Conservation (phyloP, 2,888 invertebrate species). For the Mythimna ferrago region DNA sequence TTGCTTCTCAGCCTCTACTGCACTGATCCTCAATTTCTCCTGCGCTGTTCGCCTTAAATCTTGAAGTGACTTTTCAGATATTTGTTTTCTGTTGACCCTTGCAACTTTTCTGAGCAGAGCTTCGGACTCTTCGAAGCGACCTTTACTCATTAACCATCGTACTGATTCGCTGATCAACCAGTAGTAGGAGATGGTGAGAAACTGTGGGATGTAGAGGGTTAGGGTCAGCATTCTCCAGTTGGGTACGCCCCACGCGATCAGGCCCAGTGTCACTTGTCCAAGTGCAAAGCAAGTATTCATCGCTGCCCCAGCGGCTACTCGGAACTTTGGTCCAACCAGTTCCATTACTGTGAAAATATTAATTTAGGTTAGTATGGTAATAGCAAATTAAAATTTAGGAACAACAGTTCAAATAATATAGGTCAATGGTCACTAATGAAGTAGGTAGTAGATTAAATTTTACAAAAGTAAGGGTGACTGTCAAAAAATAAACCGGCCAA, state of each 20-base stretch:
- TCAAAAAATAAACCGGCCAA: too few species aligned
- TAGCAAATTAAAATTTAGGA: background rate
- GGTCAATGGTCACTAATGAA: too few species aligned
- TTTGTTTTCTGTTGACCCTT: constrained; percentile 86
- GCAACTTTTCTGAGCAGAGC: constrained; percentile 91
- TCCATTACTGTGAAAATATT: constrained; percentile 91
- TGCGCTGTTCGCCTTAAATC: constrained; percentile 70
- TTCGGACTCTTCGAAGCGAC: constrained; percentile 92
- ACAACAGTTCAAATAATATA: too few species aligned
- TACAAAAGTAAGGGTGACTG: too few species aligned
- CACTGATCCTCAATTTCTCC: constrained; percentile 67
- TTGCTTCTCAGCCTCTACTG: constrained; percentile 16
- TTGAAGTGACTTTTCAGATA: constrained; percentile 77
- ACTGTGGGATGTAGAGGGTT: constrained; percentile 92
- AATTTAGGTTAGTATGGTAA: background rate
- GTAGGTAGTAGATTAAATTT: too few species aligned
- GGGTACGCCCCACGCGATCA: constrained; percentile 92
- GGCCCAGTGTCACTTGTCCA: constrained; percentile 92
- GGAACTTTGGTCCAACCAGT: constrained; percentile 92
- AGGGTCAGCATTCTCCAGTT: constrained; percentile 93
- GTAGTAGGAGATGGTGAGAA: constrained; percentile 92
- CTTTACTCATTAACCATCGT: constrained; percentile 94
- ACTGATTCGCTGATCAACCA: constrained; percentile 93
- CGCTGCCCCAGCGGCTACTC: constrained; percentile 93
- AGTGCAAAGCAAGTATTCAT: constrained; percentile 93